These are phyloP conservation scores for Scolopax rusticola DNA, from an alignment of 2,797 vertebrate genomes.

Conservation along the genomic window DNA sequence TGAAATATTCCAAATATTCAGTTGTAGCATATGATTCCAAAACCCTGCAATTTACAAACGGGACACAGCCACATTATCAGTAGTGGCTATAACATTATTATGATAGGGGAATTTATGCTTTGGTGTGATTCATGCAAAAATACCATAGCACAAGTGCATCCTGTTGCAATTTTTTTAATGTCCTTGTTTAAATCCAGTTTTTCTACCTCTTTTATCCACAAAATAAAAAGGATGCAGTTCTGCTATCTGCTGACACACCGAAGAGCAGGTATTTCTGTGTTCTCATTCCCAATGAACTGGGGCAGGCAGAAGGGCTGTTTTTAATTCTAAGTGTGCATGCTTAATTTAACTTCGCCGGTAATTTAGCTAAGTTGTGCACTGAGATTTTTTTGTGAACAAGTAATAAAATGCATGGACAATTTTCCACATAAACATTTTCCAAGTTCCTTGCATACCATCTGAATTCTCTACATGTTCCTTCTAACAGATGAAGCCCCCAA, in stretches of 20 bases:
- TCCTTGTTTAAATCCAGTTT: not conserved
- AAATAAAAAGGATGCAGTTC: no score
- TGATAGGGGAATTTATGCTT: not conserved
- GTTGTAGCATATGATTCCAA: not conserved
- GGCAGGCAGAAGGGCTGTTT: conserved; percentile 31
- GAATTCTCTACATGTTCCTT: conserved; percentile 40
- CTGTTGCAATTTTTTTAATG: not conserved
- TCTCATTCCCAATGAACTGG: not conserved
- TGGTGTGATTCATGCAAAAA: not conserved
- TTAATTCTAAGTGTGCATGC: conserved; percentile 50
- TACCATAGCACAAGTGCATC: not conserved
- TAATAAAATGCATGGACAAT: conserved; percentile 68
- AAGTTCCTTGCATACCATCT: conserved; percentile 26
- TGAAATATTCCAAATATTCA: not conserved
- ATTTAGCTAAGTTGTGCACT: conserved; percentile 65
- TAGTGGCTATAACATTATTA: not conserved
- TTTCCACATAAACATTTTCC: conserved; percentile 65
- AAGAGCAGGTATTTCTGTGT: not conserved
- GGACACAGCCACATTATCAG: not conserved
- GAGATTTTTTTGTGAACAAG: conserved; percentile 62
- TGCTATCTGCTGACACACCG: not conserved
- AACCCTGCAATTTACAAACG: not conserved
- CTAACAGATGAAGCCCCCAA: conserved; percentile 9
- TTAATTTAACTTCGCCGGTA: conserved; percentile 61
- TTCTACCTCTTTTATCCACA: not conserved